These are phyloP conservation scores for Drosophila kanekoi DNA, from an alignment of 2,888 invertebrate species.

Conservation along the genomic window DNA sequence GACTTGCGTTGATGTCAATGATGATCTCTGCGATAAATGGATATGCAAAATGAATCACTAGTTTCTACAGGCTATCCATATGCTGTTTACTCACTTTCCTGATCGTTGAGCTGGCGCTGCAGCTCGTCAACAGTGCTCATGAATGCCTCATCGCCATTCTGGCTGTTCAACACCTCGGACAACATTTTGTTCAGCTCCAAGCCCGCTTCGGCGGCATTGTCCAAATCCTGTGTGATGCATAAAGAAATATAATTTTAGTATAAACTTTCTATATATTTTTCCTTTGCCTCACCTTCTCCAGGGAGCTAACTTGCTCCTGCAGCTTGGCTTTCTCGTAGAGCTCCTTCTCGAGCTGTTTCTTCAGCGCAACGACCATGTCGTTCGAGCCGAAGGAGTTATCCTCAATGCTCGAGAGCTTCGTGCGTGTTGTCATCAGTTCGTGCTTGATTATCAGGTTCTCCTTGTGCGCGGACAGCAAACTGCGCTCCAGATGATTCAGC, in stretches of 20 bases:
- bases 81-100: slow-evolving; percentile 85
- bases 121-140: slow-evolving; percentile 89
- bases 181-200: slow-evolving; percentile 90
- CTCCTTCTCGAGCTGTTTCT: slow-evolving; percentile 87
- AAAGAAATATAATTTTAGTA: no score
- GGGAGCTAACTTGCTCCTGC: slow-evolving; percentile 89
- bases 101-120: slow-evolving; percentile 88
- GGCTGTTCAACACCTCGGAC: slow-evolving; percentile 88
- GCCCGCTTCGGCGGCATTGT: slow-evolving; percentile 92
- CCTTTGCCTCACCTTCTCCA: slow-evolving; percentile 87
- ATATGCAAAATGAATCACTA: background rate
- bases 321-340: slow-evolving; percentile 86
- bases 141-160: slow-evolving; percentile 88
- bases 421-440: slow-evolving; percentile 87
- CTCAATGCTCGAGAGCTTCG: slow-evolving; percentile 88
- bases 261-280: background rate
- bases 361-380: slow-evolving; percentile 89
- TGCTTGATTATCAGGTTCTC: slow-evolving; percentile 89
- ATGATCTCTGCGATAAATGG: slow-evolving; percentile 84
- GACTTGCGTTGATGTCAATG: slow-evolving; percentile 86
- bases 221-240: slow-evolving; percentile 87
- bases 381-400: slow-evolving; percentile 90
- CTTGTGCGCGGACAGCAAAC: slow-evolving; percentile 87
- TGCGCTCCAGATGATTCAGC: slow-evolving; percentile 88
- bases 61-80: background rate